Evolutionary conservation across 2,797 vertebrate genomes (phyloP).

Genomic region (Pangasius krempfi): DNA sequence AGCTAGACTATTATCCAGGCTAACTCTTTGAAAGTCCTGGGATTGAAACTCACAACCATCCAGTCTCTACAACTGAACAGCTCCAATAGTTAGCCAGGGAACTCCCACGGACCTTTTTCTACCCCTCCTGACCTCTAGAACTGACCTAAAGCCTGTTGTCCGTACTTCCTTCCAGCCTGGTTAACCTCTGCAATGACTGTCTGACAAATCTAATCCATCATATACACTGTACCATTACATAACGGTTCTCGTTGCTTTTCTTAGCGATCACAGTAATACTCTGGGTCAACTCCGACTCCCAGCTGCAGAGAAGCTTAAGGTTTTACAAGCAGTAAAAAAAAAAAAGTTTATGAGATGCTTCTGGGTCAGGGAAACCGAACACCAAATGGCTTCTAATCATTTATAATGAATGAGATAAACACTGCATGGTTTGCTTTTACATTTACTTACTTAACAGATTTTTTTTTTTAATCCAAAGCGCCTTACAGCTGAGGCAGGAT

Average conservation of each 20-base stretch:
- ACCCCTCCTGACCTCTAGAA: background rate
- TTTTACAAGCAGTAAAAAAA: slow-evolving; percentile 1
- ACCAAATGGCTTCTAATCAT: background rate
- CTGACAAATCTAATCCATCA: background rate
- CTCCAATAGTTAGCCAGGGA: background rate
- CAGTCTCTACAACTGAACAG: background rate
- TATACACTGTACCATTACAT: background rate
- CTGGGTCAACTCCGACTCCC: background rate
- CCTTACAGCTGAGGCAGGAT: background rate
- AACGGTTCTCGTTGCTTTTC: background rate
- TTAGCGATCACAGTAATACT: background rate
- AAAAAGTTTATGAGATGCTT: background rate
- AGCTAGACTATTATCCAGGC: background rate
- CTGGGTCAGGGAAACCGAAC: background rate
- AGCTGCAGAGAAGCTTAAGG: background rate
- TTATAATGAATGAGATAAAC: background rate
- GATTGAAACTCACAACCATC: background rate
- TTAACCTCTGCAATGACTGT: background rate
- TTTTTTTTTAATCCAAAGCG: background rate
- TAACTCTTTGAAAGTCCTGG: background rate
- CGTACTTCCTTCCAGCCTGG: background rate
- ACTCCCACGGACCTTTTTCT: background rate
- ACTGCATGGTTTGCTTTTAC: background rate
- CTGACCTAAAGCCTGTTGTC: background rate
- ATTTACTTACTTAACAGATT: background rate